Conservation (phyloP, 2,797 vertebrate genomes). For the Anguilla obscura region DNA sequence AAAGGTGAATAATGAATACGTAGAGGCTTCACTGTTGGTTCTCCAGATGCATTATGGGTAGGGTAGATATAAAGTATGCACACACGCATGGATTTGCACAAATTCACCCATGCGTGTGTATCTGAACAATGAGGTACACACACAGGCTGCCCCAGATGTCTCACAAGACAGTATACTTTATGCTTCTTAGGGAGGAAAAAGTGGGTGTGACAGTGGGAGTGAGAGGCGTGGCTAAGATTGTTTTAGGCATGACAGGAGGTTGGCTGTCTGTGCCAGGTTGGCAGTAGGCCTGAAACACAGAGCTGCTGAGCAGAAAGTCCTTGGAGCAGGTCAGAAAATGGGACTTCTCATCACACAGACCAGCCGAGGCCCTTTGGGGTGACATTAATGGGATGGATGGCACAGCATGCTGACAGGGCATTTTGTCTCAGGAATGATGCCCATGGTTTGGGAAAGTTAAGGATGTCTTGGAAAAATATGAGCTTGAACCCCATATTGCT, state of each 20-base stretch:
- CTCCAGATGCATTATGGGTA: not conserved
- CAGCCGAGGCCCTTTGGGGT: not conserved
- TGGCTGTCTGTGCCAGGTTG: not conserved
- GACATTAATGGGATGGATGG: not conserved
- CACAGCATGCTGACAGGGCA: too few relatives aligned
- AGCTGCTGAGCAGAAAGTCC: not conserved
- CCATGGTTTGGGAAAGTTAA: slow-evolving; percentile 13
- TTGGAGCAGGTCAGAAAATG: not conserved
- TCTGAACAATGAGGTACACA: not conserved
- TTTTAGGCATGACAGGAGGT: not conserved
- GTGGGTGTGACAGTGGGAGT: not conserved
- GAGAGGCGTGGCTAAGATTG: not conserved
- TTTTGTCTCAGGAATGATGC: not conserved
- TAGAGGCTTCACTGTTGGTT: not conserved
- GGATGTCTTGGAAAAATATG: not conserved
- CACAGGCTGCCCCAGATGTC: not conserved
- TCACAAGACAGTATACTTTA: not conserved
- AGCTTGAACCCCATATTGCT: not conserved
- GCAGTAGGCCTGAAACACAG: not conserved
- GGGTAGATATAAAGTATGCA: not conserved
- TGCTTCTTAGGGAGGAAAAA: not conserved
- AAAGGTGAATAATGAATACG: not conserved
- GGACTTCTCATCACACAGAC: too few relatives aligned
- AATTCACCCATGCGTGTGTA: not conserved
- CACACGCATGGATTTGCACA: not conserved